These are phyloP conservation scores for Teinopalpus imperialis DNA, from an alignment of 2,888 invertebrate species.

Conservation along the genomic window DNA sequence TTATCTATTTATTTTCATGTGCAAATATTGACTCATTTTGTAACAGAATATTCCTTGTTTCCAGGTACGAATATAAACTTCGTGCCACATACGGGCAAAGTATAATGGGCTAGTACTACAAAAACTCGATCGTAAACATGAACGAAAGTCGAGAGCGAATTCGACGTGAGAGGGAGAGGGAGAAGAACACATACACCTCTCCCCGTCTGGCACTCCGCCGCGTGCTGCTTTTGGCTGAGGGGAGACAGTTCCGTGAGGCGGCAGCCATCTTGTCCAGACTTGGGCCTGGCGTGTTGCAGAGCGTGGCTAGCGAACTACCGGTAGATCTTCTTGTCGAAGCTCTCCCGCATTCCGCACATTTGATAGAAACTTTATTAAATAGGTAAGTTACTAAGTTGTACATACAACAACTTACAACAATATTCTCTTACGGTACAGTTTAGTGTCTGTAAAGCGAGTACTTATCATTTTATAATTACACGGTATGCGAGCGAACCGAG, in stretches of 20 bases:
- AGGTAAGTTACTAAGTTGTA: conserved; percentile 83
- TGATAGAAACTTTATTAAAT: conserved; percentile 91
- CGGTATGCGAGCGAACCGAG: too few species aligned
- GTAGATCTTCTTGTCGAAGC: conserved; percentile 94
- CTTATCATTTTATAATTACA: too few species aligned
- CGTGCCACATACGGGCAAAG: neutral
- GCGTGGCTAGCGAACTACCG: conserved; percentile 89
- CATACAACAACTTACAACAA: too few species aligned
- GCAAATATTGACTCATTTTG: neutral
- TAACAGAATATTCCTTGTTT: neutral
- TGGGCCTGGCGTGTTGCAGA: conserved; percentile 89
- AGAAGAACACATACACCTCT: conserved; percentile 83
- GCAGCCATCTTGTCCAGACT: conserved; percentile 91
- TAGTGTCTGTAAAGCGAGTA: too few species aligned
- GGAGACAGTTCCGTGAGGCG: conserved; percentile 94
- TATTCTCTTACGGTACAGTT: too few species aligned
- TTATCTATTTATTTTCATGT: too few species aligned
- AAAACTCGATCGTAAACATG: conserved; percentile 65
- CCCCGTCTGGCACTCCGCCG: conserved; percentile 85
- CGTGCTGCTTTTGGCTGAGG: conserved; percentile 92
- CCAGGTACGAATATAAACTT: neutral
- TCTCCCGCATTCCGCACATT: conserved; percentile 92
- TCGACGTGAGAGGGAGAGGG: conserved; percentile 83
- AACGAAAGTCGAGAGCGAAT: conserved; percentile 88
- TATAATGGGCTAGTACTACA: conserved; percentile 62